Evolutionary conservation across 2,797 vertebrate genomes (phyloP), one percentile per base, ranked within the genome.

Genomic region (Ceyx erithaca): DNA sequence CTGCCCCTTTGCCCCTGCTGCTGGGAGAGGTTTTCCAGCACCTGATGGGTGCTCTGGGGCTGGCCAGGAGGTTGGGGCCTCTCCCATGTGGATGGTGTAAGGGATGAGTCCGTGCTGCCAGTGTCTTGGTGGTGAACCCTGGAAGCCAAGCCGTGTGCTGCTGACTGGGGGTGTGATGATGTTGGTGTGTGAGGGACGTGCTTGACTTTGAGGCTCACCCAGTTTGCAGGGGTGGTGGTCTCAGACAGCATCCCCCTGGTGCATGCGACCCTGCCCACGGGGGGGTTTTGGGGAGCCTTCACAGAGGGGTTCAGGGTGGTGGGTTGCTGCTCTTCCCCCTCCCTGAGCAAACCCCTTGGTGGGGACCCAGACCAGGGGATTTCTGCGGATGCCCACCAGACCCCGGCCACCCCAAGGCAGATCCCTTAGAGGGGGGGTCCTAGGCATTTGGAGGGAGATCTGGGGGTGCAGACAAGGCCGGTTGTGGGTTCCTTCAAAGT

Each of bases 141-240:
- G 0, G 71, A 59, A 81, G 45, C 15, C 0, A 2, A 55, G 45
- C 37, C 33, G 1, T 1, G 6, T 1, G 3, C 7, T 11, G 68
- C 41, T 19, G 45, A 6, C 40, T 0, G 3, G 25, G 11, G 40
- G 8, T 37, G 40, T 26, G 15, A 15, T 31, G n/a, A 23, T 46
- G 30, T 31, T 2, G 18, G 14, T 4, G 12, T 3, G 52, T 7
- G 37, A 0, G 8, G 54, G 46, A 54, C 1, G 5, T 6, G 48
- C 35, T 62, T 0, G 5, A 35, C 12, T 40, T 19, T 10, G 19
- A 23, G 22, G 21, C 19, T 25, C n/a, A 7, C 1, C 4, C 20
- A 2, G 14, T 21, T 58, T 7, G 1, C 21, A 8, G 67, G 45
- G 52, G 6, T 7, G 28, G 19, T 6, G 6, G n/a, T n/a, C 54